phyloP scores from a whole-genome alignment of 2,113 vertebrate species.

The Castor canadensis region DNA sequence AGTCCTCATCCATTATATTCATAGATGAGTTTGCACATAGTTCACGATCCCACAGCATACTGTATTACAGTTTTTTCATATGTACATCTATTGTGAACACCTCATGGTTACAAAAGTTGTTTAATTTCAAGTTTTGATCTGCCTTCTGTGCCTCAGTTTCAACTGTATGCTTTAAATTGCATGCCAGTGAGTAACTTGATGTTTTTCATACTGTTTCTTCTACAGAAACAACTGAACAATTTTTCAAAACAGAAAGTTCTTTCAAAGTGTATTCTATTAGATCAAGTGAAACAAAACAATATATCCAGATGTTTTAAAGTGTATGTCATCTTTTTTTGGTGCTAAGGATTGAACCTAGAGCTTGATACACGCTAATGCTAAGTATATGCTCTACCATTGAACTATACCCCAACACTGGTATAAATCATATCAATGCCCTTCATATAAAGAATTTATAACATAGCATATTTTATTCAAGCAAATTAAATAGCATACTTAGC shows the following conservation, averaged over 20 bases:
- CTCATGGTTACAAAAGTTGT: neutral
- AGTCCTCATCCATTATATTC: neutral
- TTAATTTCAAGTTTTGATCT: neutral
- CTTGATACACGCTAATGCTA: neutral
- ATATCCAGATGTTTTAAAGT: neutral
- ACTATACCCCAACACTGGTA: neutral
- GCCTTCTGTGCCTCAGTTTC: neutral
- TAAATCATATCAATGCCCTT: neutral
- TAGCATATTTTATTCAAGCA: neutral
- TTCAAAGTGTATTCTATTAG: neutral
- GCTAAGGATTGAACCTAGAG: neutral
- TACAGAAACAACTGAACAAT: neutral
- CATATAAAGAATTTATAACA: neutral
- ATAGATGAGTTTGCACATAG: neutral
- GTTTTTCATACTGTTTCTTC: neutral
- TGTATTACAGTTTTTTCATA: neutral
- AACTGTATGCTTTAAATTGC: neutral
- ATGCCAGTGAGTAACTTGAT: neutral
- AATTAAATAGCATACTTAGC: neutral
- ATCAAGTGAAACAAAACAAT: conserved; percentile 13
- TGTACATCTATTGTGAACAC: neutral
- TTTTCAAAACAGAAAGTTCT: neutral
- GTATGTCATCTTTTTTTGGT: neutral
- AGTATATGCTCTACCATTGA: neutral
- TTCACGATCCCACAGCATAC: neutral